Evolutionary conservation across 1,140 invertebrate species (phyloP).

Genomic region (Drosophila sproati): DNA sequence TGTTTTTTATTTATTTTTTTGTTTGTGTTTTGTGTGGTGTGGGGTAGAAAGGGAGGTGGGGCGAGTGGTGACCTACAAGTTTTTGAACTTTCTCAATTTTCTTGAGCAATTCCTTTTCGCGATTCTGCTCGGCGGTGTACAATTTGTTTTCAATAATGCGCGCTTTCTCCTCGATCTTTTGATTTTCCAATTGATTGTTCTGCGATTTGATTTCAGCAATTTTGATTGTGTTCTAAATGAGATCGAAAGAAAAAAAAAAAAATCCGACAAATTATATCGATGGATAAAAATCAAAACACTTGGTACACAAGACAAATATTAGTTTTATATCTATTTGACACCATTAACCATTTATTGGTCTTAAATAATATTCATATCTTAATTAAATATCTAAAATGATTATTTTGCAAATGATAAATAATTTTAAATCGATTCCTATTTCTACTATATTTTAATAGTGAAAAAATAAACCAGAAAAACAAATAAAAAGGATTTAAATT

Average conservation of each 20-base stretch:
- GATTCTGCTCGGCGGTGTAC: conserved; percentile 90
- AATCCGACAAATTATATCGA: conserved; percentile 56
- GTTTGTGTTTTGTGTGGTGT: background rate
- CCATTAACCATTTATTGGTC: no score
- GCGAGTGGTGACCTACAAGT: conserved; percentile 87
- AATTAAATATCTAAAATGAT: no score
- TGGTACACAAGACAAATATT: conserved; percentile 21
- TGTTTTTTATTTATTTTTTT: conserved; percentile 4
- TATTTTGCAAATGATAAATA: no score
- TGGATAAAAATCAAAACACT: conserved; percentile 46
- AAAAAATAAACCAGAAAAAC: no score
- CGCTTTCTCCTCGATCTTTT: conserved; percentile 88
- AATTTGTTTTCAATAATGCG: conserved; percentile 91
- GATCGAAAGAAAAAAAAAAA: conserved; percentile 46
- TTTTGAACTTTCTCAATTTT: conserved; percentile 92
- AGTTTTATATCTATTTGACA: no score
- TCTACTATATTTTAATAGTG: no score
- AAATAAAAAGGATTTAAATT: no score
- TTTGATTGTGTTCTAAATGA: conserved; percentile 88
- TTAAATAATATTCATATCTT: no score
- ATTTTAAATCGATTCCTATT: no score
- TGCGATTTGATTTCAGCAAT: conserved; percentile 89
- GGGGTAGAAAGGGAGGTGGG: conserved; percentile 32
- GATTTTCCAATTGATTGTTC: conserved; percentile 86
- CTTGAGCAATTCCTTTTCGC: conserved; percentile 91